Conservation (phyloP, 2,797 vertebrate genomes). For the Emys orbicularis region DNA sequence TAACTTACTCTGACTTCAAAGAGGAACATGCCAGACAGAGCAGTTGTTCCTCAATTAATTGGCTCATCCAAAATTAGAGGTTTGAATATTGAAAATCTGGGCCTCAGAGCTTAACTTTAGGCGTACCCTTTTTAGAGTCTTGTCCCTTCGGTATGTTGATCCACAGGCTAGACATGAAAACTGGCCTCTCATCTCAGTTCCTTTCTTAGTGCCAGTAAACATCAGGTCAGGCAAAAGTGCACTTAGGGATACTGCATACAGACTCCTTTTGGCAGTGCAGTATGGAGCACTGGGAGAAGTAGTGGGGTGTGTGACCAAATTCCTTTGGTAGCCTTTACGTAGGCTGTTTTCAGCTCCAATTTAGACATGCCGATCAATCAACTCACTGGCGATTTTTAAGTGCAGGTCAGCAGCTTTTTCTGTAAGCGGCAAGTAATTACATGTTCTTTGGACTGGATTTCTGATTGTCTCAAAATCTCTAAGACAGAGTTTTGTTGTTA, state of each 20-base stretch:
- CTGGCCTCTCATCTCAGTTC: background rate
- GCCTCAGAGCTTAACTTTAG: background rate
- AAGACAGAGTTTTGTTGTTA: conserved; percentile 52
- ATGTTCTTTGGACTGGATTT: conserved; percentile 33
- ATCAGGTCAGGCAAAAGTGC: background rate
- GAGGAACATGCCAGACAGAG: background rate
- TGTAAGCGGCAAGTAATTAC: background rate
- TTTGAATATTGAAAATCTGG: background rate
- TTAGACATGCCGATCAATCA: conserved; percentile 37
- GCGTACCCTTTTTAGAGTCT: background rate
- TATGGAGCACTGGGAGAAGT: fast-evolving
- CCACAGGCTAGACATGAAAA: background rate
- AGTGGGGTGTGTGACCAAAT: background rate
- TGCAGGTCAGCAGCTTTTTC: conserved; percentile 49
- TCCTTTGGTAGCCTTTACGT: background rate
- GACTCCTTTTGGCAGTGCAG: background rate
- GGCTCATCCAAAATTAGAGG: background rate
- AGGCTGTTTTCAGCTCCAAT: conserved; percentile 48
- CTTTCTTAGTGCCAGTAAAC: background rate
- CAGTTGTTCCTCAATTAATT: background rate
- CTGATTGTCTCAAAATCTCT: background rate
- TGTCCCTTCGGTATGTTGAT: background rate
- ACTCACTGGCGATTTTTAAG: conserved; percentile 10
- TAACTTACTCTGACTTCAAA: background rate
- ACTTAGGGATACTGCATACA: background rate